Percentiles rank a stretch among this genome's conserved stretches.
Evolutionary conservation across 2,888 invertebrate genomes (phyloP).

Genomic region (Athetis lepigone): DNA sequence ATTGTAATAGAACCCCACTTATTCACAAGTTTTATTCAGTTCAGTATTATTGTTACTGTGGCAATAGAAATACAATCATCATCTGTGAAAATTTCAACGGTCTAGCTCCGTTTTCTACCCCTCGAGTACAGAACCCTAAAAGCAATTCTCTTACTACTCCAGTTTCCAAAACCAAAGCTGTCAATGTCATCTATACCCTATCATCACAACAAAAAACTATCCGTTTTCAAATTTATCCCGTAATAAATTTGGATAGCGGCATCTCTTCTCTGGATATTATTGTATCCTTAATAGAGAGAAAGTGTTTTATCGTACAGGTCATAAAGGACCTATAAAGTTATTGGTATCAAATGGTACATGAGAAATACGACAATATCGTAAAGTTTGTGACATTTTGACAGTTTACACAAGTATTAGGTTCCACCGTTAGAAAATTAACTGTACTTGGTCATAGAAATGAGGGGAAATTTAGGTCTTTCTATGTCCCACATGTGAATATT

Average conservation of each 20-base stretch:
- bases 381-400: constrained; percentile 37
- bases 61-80: no score
- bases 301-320: constrained; percentile 37
- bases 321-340: constrained; percentile 42
- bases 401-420: constrained; percentile 27
- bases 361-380: constrained; percentile 39
- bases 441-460: not conserved
- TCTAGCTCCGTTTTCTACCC: no score
- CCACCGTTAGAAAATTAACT: constrained; percentile 19
- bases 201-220: constrained; percentile 14
- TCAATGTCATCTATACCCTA: constrained; percentile 1
- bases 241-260: constrained; percentile 32
- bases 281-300: constrained; percentile 35
- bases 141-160: not conserved
- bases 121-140: no score
- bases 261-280: constrained; percentile 15
- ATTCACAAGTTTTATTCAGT: no score
- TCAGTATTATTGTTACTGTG: no score
- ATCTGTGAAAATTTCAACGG: no score
- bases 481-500: no score
- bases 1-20: no score
- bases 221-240: constrained; percentile 11
- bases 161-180: constrained; percentile 15
- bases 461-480: not conserved
- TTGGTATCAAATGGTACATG: constrained; percentile 21